Conservation (phyloP, 2,888 invertebrate species). For the Apamea anceps region DNA sequence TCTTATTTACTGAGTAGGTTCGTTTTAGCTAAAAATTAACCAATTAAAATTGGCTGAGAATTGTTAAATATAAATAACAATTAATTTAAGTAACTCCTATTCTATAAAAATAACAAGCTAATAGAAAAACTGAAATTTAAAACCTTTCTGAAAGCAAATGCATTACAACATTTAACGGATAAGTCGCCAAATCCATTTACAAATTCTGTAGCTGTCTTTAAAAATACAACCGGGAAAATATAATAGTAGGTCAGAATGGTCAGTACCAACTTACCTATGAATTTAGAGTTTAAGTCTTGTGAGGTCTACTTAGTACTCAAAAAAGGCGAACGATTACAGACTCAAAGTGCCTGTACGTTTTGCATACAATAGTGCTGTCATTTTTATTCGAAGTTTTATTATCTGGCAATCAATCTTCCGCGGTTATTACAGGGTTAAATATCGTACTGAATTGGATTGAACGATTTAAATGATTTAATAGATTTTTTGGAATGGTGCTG, state of each 20-base stretch:
- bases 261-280: constrained; percentile 13
- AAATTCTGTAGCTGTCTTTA: constrained; percentile 20
- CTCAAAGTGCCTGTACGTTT: constrained; percentile 80
- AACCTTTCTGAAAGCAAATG: constrained; percentile 37
- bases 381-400: constrained; percentile 79
- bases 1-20: constrained; percentile 10
- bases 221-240: constrained; percentile 2
- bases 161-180: constrained; percentile 45
- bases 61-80: constrained; percentile 40
- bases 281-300: constrained; percentile 70
- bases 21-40: constrained; percentile 7
- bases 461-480: constrained; percentile 17
- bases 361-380: constrained; percentile 86
- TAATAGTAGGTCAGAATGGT: constrained; percentile 52
- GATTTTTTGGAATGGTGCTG: background rate
- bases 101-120: constrained; percentile 16
- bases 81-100: constrained; percentile 28
- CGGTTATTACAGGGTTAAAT: constrained; percentile 56
- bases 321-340: constrained; percentile 79
- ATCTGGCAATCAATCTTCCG: constrained; percentile 69
- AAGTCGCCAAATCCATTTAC: constrained; percentile 34
- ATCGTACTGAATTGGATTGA: constrained; percentile 36
- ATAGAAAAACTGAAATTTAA: constrained; percentile 1
- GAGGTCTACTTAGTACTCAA: constrained; percentile 87
- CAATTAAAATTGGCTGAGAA: constrained; percentile 32